Base-by-base conservation (phyloP, 2,797 vertebrate species). In the Microctenopoma lineatum region DNA sequence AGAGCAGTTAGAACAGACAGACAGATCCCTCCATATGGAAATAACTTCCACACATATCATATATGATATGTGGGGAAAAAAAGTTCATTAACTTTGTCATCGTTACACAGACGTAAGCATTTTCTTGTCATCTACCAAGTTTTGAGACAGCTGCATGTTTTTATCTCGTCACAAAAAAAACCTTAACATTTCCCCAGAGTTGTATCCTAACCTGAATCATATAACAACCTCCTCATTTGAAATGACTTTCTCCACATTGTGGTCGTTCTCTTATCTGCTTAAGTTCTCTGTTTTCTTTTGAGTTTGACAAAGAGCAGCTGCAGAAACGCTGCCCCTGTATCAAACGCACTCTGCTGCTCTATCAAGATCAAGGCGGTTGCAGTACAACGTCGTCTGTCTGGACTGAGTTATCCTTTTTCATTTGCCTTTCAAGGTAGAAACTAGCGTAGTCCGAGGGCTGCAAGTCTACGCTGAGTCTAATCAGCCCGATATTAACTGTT, bases 21-120 rank as follows among this genome's bases (percentile, higher is more conserved):
- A 80, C 64, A 53, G 70, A 73, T 79, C 67, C 38, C 52, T 52
- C 36, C 56, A 32, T 61, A 54, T 74, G 77, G 80, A 75, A 77
- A 54, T 58, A 50, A 66, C 71, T 63, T 51, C 41, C 54, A 53
- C 54, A 18, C 52, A 36, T n/a, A n/a, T n/a, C n/a, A 21, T 21
- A 21, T 21, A 1, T 21, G 21, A 21, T 21, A 21, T 21, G 21
- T 21, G 21, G 21, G 2, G 2, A 21, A 21, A 21, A 21, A 21
- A 21, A 21, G 21, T 7, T 6, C 2, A 58, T 10, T 72, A 13
- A 25, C 3, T 56, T 55, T 39, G 32, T 25, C 47, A 25, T 0
- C 1, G 44, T 56, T 36, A 26, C 7, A 21, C 21, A 56, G 2
- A 29, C 21, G 13, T 46, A 11, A 54, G 61, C 48, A 41, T 7